Evolutionary conservation across 2,888 invertebrate species (phyloP), one percentile per base, ranked within the genome.

Genomic region (Dusona sp.): DNA sequence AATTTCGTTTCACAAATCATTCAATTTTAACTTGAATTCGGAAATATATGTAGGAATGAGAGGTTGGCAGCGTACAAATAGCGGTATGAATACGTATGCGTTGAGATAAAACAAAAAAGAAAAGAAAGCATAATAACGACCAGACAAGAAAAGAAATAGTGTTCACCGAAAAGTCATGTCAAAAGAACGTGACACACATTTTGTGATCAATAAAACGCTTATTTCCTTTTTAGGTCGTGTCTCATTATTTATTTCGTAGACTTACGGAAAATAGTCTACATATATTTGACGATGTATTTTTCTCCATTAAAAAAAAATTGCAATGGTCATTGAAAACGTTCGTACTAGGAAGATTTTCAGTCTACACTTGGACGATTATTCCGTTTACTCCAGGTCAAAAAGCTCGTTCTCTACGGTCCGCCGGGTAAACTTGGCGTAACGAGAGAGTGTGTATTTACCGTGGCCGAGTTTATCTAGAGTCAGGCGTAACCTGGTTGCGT

Each of bases 381-480:
- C 3, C 22, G 42, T 29, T 16, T 11, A 68, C 29, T 8, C 36
- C 22, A 33, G 22, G 4, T 11, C 22, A 48, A 78, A 77, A 61
- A 67, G 19, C 54, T 61, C 42, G 65, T 64, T 42, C 25, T 48
- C 45, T 19, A 51, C 33, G 33, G 33, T 45, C 45, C 45, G 36
- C 48, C 16, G 54, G 38, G 42, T 13, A 16, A 77, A 79, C 51
- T 65, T 79, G 65, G 79, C 79, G 78, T 42, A 74, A 81, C 81
- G 64, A 81, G 85, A 75, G n/a, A 72, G 54, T n/a, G 65, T 38
- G 65, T 65, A 45, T 61, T 61, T 16, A 57, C 13, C 57, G 57
- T 57, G 3, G 29, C 61, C 3, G 29, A 13, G 57, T 42, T 84
- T 77, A 65, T 36, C 54, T 51, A 77, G 75, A 84, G 64, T 84